Conservation (phyloP, 1,140 invertebrate species). For the Drosophila busckii region DNA sequence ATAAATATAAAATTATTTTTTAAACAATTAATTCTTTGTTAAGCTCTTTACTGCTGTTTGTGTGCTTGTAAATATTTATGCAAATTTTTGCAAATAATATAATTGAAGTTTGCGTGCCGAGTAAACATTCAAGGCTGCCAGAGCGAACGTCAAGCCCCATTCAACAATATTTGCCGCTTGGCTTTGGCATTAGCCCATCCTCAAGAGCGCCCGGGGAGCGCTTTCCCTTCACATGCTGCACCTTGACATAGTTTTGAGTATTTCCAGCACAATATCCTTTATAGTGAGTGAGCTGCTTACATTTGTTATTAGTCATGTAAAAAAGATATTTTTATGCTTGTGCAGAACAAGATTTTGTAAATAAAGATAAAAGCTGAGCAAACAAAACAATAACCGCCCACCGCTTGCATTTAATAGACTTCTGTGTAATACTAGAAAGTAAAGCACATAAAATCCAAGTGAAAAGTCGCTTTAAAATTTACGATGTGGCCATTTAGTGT, state of each 20-base stretch:
- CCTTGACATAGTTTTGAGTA: constrained; percentile 47
- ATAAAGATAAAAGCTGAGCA: too few species aligned
- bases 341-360: too few species aligned
- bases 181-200: not conserved
- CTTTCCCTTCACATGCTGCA: constrained; percentile 19
- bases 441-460: constrained; percentile 46
- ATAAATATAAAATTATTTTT: constrained; percentile 4
- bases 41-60: not conserved
- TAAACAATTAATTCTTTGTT: not conserved
- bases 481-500: too few species aligned
- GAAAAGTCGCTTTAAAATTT: constrained; percentile 34
- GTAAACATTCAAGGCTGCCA: constrained; percentile 13
- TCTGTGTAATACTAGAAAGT: constrained; percentile 57
- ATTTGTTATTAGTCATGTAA: constrained; percentile 27
- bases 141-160: not conserved
- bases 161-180: not conserved
- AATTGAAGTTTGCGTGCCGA: constrained; percentile 42
- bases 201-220: constrained; percentile 3
- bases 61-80: constrained; percentile 28
- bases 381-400: constrained; percentile 63
- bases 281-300: constrained; percentile 15
- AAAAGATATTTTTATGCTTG: constrained; percentile 30
- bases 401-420: constrained; percentile 52
- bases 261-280: constrained; percentile 37
- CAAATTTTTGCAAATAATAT: constrained; percentile 26